Evolutionary conservation across 2,888 invertebrate genomes (phyloP).

Genomic region (Drosophila lutescens): DNA sequence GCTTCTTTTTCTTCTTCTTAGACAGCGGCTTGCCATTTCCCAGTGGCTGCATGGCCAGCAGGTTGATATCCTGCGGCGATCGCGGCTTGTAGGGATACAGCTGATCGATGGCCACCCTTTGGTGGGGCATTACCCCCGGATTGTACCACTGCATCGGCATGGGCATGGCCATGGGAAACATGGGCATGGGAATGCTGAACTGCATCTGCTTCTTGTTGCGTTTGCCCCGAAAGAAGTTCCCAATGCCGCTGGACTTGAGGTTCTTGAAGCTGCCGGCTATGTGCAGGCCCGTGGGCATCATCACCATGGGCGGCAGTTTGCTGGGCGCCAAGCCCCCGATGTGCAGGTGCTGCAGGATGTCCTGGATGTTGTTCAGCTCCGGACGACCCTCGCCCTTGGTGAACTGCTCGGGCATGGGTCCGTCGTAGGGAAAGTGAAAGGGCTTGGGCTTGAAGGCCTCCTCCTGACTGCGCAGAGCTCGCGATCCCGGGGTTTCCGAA

Average conservation of each 20-base stretch:
- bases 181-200: constrained; percentile 66
- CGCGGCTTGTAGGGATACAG: constrained; percentile 89
- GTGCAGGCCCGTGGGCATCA: constrained; percentile 81
- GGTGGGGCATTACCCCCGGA: constrained; percentile 54
- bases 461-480: constrained; percentile 54
- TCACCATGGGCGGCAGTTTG: constrained; percentile 68
- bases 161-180: constrained; percentile 65
- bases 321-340: constrained; percentile 49
- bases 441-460: constrained; percentile 81
- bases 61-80: constrained; percentile 90
- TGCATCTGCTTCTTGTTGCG: constrained; percentile 81
- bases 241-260: constrained; percentile 81
- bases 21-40: constrained; percentile 44
- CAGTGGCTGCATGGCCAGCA: constrained; percentile 87
- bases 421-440: constrained; percentile 83
- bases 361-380: constrained; percentile 82
- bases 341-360: constrained; percentile 81
- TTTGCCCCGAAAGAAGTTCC: constrained; percentile 82
- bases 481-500: constrained; percentile 62
- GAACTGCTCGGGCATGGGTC: constrained; percentile 82
- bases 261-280: constrained; percentile 83
- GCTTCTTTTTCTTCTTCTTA: constrained; percentile 78
- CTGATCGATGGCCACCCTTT: constrained; percentile 86
- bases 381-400: constrained; percentile 65
- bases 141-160: constrained; percentile 58